Evolutionary conservation across 1,140 invertebrate genomes (phyloP).

Genomic region (Cherax destructor): DNA sequence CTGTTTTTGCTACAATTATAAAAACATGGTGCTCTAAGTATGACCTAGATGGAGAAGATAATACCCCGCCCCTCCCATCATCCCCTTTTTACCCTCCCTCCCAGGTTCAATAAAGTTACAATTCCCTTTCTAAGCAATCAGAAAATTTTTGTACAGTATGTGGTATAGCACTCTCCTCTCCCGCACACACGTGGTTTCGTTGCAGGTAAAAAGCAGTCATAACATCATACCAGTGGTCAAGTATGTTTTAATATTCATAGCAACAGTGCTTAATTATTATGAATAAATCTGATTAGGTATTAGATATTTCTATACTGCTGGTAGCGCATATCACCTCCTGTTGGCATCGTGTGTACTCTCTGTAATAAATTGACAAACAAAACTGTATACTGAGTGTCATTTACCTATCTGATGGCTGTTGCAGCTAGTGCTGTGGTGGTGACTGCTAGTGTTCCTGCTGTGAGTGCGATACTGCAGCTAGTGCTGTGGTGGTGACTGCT

Average conservation of each 20-base stretch:
- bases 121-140: slow-evolving; percentile 60
- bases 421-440: too few species aligned
- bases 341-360: slow-evolving; percentile 65
- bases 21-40: slow-evolving; percentile 56
- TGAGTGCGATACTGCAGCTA: too few species aligned
- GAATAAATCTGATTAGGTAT: slow-evolving; percentile 57
- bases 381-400: slow-evolving; percentile 24
- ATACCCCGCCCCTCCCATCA: neutral
- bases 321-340: slow-evolving; percentile 63
- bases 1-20: slow-evolving; percentile 34
- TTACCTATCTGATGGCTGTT: neutral
- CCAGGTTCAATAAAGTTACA: slow-evolving; percentile 42
- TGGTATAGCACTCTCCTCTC: slow-evolving; percentile 60
- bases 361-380: slow-evolving; percentile 67
- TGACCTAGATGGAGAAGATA: slow-evolving; percentile 55
- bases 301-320: slow-evolving; percentile 67
- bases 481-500: too few species aligned
- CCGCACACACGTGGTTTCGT: slow-evolving; percentile 57
- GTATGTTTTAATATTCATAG: slow-evolving; percentile 63
- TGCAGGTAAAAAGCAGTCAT: slow-evolving; percentile 35
- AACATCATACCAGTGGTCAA: slow-evolving; percentile 60
- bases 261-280: slow-evolving; percentile 66
- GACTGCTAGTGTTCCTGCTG: too few species aligned
- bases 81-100: neutral
- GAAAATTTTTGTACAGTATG: slow-evolving; percentile 62